Conservation (phyloP, 2,888 invertebrate genomes). For the Meloe dianella region DNA sequence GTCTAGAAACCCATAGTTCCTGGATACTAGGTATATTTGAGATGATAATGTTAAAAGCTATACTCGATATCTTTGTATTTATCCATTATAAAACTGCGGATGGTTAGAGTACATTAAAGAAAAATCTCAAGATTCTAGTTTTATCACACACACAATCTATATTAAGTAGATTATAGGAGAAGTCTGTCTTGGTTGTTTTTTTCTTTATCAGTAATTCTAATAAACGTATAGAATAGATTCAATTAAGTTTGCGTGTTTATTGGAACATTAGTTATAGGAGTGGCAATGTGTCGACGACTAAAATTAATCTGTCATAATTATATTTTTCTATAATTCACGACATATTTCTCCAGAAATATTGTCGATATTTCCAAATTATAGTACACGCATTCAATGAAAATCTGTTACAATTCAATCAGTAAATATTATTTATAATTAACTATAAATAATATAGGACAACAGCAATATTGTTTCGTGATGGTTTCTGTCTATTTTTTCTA, state of each 20-base stretch:
- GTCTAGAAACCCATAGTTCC: not conserved
- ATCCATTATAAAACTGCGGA: not conserved
- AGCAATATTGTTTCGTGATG: too few species aligned
- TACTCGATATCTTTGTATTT: not conserved
- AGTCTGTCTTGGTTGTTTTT: not conserved
- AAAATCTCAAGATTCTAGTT: not conserved
- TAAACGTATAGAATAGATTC: not conserved
- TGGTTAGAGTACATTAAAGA: not conserved
- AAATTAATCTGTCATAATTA: not conserved
- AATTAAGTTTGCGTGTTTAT: constrained; percentile 3
- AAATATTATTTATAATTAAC: not conserved
- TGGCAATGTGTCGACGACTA: not conserved
- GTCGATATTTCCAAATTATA: not conserved
- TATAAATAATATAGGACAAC: not conserved
- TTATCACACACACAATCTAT: not conserved
- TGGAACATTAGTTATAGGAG: not conserved
- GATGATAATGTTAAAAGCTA: not conserved
- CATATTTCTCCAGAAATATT: not conserved
- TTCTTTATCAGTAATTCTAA: not conserved
- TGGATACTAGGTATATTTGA: not conserved
- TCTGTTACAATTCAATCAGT: not conserved
- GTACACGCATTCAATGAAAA: not conserved
- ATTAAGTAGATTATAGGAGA: not conserved
- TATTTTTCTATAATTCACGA: not conserved
- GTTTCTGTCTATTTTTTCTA: too few species aligned